phyloP scores from a whole-genome alignment of 2,888 invertebrate genomes.

The Blastobasis adustella region DNA sequence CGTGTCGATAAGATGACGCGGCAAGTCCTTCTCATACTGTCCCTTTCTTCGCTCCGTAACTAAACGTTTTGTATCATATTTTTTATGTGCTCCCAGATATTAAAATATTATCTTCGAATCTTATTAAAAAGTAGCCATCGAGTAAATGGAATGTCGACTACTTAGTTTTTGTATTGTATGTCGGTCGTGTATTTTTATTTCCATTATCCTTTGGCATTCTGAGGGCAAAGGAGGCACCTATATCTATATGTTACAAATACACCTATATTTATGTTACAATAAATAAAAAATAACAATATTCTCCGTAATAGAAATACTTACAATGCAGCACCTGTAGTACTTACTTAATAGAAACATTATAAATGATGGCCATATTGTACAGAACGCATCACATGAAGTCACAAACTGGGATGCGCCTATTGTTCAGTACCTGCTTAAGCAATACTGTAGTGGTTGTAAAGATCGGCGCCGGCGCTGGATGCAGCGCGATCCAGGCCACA shows the following conservation, averaged over 20 bases:
- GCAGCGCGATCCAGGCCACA: slow-evolving; percentile 34
- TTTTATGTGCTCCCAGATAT: slow-evolving; percentile 51
- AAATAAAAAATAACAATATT: neutral
- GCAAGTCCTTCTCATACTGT: slow-evolving; percentile 55
- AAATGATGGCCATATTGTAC: too few species aligned
- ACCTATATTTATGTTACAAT: neutral
- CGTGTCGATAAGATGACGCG: slow-evolving; percentile 69
- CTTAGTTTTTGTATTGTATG: too few species aligned
- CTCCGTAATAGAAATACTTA: neutral
- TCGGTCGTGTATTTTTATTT: too few species aligned
- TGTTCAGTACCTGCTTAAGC: neutral
- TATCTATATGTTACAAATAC: neutral
- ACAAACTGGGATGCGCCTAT: neutral
- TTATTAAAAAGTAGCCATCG: slow-evolving; percentile 3
- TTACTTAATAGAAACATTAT: too few species aligned
- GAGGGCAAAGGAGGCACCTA: too few species aligned
- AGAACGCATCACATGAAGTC: too few species aligned
- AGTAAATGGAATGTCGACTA: slow-evolving; percentile 15
- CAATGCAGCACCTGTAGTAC: too few species aligned
- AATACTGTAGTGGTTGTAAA: slow-evolving; percentile 20
- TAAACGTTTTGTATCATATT: slow-evolving; percentile 56
- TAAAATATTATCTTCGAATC: slow-evolving; percentile 50
- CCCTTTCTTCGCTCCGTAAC: slow-evolving; percentile 62
- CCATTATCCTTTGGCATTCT: too few species aligned
- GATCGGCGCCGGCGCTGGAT: slow-evolving; percentile 21